phyloP scores from a whole-genome alignment of 2,113 vertebrate genomes.

The Sceloporus undulatus region DNA sequence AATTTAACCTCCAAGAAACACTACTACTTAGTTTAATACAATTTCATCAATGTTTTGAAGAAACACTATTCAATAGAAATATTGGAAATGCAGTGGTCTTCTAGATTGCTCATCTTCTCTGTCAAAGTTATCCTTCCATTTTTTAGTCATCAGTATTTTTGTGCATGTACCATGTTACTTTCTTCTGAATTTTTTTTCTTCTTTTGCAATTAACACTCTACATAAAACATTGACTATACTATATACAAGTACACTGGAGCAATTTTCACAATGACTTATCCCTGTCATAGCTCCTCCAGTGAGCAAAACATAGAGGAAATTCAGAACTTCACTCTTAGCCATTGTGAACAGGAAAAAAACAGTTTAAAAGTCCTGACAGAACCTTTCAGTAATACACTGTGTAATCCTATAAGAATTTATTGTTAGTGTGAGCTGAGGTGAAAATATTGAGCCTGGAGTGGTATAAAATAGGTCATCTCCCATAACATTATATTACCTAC shows the following conservation, averaged over 20 bases:
- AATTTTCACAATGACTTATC: slow-evolving; percentile 28
- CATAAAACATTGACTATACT: slow-evolving; percentile 17
- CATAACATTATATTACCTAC: slow-evolving; percentile 16
- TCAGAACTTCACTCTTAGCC: slow-evolving; percentile 44
- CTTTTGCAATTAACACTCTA: slow-evolving; percentile 13
- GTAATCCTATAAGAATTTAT: slow-evolving; percentile 31
- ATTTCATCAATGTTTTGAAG: slow-evolving; percentile 6
- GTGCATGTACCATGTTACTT: background rate
- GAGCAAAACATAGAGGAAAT: slow-evolving; percentile 47
- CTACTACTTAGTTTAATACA: background rate
- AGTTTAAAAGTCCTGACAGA: slow-evolving; percentile 29
- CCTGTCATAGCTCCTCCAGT: slow-evolving; percentile 32
- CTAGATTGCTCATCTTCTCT: background rate
- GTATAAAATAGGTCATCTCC: slow-evolving; percentile 54
- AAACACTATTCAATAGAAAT: slow-evolving; percentile 7
- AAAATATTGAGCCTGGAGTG: slow-evolving; percentile 27
- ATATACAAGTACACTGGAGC: slow-evolving; percentile 6
- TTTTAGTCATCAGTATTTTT: background rate
- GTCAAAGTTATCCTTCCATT: background rate
- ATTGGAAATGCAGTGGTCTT: background rate
- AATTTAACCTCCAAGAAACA: background rate
- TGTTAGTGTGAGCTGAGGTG: slow-evolving; percentile 36
- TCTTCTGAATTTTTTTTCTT: background rate
- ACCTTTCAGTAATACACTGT: slow-evolving; percentile 10
- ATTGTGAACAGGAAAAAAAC: slow-evolving; percentile 10